Percentiles rank a stretch among this genome's conserved stretches.
These are phyloP conservation scores for Hippocampus barbouri DNA, from an alignment of 2,113 vertebrate species.

Conservation along the genomic window DNA sequence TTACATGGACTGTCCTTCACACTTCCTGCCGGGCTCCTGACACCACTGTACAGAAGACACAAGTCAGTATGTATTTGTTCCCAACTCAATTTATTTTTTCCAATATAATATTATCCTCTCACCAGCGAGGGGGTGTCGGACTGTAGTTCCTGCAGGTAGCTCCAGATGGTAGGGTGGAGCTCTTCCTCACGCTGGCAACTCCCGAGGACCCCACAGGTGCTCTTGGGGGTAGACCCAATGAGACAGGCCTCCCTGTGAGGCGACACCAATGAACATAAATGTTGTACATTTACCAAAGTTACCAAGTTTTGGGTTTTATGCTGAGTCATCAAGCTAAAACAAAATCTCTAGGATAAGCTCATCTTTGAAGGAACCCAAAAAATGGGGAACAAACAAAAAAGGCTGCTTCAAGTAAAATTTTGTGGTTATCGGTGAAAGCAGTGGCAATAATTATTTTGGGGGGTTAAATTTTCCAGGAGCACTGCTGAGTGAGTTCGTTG, in stretches of 20 bases:
- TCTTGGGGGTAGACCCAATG: conserved; percentile 60
- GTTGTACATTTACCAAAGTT: too few species aligned
- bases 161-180: conserved; percentile 67
- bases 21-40: conserved; percentile 49
- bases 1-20: conserved; percentile 55
- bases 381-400: too few species aligned
- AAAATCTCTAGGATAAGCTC: too few species aligned
- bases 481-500: too few species aligned
- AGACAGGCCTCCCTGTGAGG: conserved; percentile 55
- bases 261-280: background rate
- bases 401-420: too few species aligned
- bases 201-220: conserved; percentile 28
- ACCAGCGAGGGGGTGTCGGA: conserved; percentile 55
- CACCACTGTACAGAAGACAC: conserved; percentile 20
- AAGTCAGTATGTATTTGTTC: background rate
- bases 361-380: too few species aligned
- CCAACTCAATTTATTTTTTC: background rate
- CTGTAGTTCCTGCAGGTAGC: conserved; percentile 63
- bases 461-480: too few species aligned
- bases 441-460: too few species aligned
- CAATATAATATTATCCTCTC: background rate
- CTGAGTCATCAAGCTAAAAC: too few species aligned
- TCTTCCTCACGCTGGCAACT: conserved; percentile 60
- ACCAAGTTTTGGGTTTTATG: too few species aligned
- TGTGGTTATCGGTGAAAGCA: too few species aligned